phyloP scores from a whole-genome alignment of 64 coral and sea anemone species.

The Pocillopora damicornis region DNA sequence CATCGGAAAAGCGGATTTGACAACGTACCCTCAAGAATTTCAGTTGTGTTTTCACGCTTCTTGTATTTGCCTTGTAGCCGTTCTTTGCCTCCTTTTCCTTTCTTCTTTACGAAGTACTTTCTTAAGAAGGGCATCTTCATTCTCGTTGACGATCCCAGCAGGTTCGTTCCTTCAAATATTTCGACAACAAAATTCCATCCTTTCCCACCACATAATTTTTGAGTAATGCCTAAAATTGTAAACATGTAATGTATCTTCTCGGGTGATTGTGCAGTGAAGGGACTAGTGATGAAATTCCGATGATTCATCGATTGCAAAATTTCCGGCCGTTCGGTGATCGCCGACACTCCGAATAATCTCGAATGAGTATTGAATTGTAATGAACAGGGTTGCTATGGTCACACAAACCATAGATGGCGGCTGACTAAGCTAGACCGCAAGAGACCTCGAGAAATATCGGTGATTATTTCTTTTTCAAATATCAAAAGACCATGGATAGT shows the following conservation, averaged over 20 bases:
- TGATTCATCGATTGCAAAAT: not conserved
- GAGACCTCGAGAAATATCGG: not conserved
- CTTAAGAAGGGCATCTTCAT: constrained; percentile 91
- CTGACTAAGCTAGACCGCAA: not conserved
- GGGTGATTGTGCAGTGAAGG: not conserved
- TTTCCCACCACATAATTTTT: not conserved
- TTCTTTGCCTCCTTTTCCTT: constrained; percentile 76
- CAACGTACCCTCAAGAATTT: constrained; percentile 79
- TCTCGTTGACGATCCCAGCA: not conserved
- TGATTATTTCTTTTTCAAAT: not conserved
- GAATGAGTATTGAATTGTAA: constrained; percentile 1
- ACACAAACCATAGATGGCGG: constrained; percentile 24
- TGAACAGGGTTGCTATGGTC: constrained; percentile 2
- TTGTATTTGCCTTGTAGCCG: constrained; percentile 78
- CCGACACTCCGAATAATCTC: not conserved
- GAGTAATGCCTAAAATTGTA: constrained; percentile 3
- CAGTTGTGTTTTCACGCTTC: constrained; percentile 87
- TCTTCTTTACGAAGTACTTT: constrained; percentile 84
- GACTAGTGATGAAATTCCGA: not conserved
- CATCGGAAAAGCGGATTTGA: not conserved
- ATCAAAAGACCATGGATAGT: constrained; percentile 55
- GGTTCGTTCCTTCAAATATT: not conserved
- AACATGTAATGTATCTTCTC: constrained; percentile 1
- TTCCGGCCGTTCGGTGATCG: not conserved
- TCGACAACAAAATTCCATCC: not conserved